A percentile compares a stretch with the other conserved stretches of the same genome.
These are phyloP conservation scores for Sylvicola cinctus DNA, from an alignment of 2,888 invertebrate species.

Conservation along the genomic window DNA sequence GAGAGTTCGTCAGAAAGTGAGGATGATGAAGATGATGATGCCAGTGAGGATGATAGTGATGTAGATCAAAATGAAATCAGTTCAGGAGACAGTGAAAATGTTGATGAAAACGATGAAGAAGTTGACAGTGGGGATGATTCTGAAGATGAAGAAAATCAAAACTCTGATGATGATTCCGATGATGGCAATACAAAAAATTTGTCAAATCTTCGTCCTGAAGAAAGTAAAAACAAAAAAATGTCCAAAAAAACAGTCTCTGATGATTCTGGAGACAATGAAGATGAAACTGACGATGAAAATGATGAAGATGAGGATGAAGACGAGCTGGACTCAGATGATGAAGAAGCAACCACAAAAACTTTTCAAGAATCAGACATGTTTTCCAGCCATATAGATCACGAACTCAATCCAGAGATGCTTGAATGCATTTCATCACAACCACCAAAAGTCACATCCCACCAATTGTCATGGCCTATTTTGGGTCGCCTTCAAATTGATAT, in stretches of 20 bases:
- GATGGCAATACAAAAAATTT: too few species aligned
- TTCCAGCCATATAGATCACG: slow-evolving; percentile 41
- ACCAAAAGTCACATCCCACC: slow-evolving; percentile 21
- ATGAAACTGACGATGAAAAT: slow-evolving; percentile 13
- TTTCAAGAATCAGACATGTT: slow-evolving; percentile 39
- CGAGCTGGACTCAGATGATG: slow-evolving; percentile 6
- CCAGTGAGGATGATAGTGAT: slow-evolving; percentile 1
- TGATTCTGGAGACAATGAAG: slow-evolving; percentile 7
- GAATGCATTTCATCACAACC: slow-evolving; percentile 27
- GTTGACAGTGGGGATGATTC: background rate
- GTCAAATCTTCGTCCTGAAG: background rate
- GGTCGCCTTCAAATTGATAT: slow-evolving; percentile 38
- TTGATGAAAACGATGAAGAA: slow-evolving; percentile 1
- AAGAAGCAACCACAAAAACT: slow-evolving; percentile 1
- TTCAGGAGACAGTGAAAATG: background rate
- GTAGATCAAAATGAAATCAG: background rate
- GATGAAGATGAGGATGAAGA: slow-evolving; percentile 3
- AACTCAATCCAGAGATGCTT: slow-evolving; percentile 40
- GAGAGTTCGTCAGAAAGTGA: background rate
- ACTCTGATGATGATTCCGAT: slow-evolving; percentile 9
- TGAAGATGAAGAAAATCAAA: slow-evolving; percentile 3
- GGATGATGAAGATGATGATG: slow-evolving; percentile 1
- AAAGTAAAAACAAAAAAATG: background rate
- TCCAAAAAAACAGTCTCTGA: slow-evolving; percentile 3
- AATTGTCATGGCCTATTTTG: slow-evolving; percentile 37